Conservation (phyloP, 2,113 vertebrate genomes). For the Bos taurus region DNA sequence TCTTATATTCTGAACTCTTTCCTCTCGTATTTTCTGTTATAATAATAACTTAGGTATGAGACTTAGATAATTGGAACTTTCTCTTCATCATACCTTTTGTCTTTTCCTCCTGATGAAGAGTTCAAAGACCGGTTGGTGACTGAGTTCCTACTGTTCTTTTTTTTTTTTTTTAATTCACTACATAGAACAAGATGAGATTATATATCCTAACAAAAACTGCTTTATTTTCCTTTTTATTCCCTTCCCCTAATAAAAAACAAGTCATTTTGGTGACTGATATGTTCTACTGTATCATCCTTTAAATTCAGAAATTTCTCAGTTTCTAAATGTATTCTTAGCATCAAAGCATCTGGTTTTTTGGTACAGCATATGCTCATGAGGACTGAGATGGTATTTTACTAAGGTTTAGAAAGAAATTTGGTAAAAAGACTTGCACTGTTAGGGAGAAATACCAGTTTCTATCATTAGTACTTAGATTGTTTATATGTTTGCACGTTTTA, state of each 20-base stretch:
- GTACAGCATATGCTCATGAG: background rate
- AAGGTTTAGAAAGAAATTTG: background rate
- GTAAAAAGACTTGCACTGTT: background rate
- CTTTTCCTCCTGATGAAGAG: background rate
- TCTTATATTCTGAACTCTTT: background rate
- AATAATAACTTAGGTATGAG: background rate
- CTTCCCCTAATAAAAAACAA: background rate
- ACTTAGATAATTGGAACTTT: background rate
- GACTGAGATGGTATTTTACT: constrained; percentile 24
- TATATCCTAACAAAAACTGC: background rate
- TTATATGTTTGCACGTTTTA: background rate
- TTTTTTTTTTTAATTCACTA: background rate
- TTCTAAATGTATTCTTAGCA: constrained; percentile 27
- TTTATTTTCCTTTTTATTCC: background rate
- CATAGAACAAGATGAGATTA: background rate
- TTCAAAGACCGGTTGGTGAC: background rate
- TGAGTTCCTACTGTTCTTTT: background rate
- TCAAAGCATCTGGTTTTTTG: background rate
- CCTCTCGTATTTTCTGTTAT: background rate
- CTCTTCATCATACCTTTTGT: background rate
- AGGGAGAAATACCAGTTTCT: background rate
- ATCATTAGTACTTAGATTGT: background rate
- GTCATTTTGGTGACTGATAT: background rate
- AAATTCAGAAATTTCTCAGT: background rate
- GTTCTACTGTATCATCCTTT: background rate